A percentile compares a stretch with the other conserved stretches of the same genome.
Conservation (phyloP, 2,113 vertebrate species). For the Lichenostomus cassidix region DNA sequence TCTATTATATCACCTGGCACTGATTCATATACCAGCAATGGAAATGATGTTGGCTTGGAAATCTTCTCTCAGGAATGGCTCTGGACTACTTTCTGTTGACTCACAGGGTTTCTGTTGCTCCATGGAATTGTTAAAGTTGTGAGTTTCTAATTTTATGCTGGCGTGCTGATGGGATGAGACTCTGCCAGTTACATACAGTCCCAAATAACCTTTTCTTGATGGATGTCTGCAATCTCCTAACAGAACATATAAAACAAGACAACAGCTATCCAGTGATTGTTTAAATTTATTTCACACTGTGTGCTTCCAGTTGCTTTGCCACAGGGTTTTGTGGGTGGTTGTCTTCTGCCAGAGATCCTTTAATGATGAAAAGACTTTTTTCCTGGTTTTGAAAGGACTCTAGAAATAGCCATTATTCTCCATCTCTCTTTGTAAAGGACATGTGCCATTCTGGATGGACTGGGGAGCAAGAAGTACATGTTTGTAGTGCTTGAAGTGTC, state of each 20-base stretch:
- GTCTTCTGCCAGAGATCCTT: not conserved
- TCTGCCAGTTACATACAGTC: constrained; percentile 51
- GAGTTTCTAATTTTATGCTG: constrained; percentile 55
- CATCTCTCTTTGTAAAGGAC: not conserved
- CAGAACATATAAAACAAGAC: not conserved
- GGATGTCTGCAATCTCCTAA: not conserved
- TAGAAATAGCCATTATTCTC: not conserved
- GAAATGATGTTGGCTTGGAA: constrained; percentile 38
- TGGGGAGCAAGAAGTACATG: not conserved
- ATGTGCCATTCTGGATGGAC: not conserved
- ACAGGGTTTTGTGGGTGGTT: not conserved
- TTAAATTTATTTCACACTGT: not conserved
- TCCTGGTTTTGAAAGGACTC: not conserved
- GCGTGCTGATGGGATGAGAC: not conserved
- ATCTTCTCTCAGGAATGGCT: constrained; percentile 18
- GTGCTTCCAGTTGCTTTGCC: not conserved
- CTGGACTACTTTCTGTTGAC: constrained; percentile 33
- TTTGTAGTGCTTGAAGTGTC: not conserved
- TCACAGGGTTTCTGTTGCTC: constrained; percentile 25
- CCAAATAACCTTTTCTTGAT: constrained; percentile 23
- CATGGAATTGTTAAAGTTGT: constrained; percentile 24
- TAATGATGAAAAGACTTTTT: not conserved
- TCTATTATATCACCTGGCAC: constrained; percentile 41
- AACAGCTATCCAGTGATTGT: not conserved
- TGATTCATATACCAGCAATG: constrained; percentile 34